Base-by-base conservation (phyloP, 1,140 invertebrate genomes). In the Aphaenogaster floridana region DNA sequence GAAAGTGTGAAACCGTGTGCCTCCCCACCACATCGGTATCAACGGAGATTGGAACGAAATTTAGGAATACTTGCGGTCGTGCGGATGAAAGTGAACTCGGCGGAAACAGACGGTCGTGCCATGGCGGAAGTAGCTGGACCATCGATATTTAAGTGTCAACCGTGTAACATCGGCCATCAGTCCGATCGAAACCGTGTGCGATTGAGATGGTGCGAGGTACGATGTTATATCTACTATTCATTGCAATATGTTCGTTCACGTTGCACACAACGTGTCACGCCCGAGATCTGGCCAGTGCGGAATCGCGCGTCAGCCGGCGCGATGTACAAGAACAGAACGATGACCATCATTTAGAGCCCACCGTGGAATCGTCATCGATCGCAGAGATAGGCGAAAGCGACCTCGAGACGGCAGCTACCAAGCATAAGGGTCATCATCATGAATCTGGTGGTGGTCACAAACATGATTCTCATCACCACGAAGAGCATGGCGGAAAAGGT, bases 401-500 rank as follows among this genome's bases (percentile, higher is more conserved):
- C 2, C 89, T 91, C 0, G 54, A 45, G 17, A 34, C 50, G 0
- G 86, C 89, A n/a, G 89, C 89, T 2, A 64, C 77, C 0, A 64
- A 39, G 6, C 78, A 83, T 8, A 71, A 83, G 48, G 64, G 57
- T 6, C 71, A 77, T 28, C 72, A 86, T 39, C 84, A 77, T 6
- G 61, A 86, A 39, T 74, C 81, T n/a, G 72, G 71, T 93, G 3
- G 97, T 17, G 97, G 97, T 6, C 95, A 97, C 50, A 96, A 97
- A 64, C 96, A 97, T 88, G 96, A 97, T 64, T 94, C 95, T 0
- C 94, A 97, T 57, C 97, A 97, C 87, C 96, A 97, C 90, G 96
- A 96, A 54, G 96, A 96, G 15, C 96, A 97, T 88, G 97, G 96
- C 0, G 96, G 96, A 64, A 97, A 97, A 89, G 96, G 96, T 2